Base-by-base conservation (phyloP, 2,888 invertebrate genomes). In the Allophyes oxyacanthae region DNA sequence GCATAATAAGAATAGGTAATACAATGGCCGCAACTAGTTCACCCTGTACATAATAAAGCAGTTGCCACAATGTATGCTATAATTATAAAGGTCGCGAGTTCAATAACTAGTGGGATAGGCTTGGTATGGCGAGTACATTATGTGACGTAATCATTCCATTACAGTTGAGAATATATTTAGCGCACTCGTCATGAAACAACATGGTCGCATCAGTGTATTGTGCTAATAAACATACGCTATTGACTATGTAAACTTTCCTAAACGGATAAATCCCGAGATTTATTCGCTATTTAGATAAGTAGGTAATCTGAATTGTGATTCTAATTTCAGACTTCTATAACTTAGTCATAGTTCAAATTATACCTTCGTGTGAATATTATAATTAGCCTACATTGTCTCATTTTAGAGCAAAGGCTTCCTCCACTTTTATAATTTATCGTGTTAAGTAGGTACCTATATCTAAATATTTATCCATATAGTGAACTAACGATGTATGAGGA, bases 111-210 rank as follows among this genome's bases (percentile, higher is more conserved):
- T 81, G 82, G 81, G 83, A 81, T 82, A 80, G 83, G 84, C 82
- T 79, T 78, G 62, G 62, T 52, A 51, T 60, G 42, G 76, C 58
- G 46, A 66, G 62, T 53, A 54, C 72, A 81, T 77, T 66, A 63
- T 68, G 78, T 89, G 87, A 80, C 87, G 86, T 84, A 84, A 90
- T 83, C 80, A 61, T 78, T 73, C 75, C 78, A 81, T 82, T 84
- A 82, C 76, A 78, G 58, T 59, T 44, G 41, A 53, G 59, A 64
- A 57, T 68, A 72, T 61, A 61, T 75, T 75, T 64, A 72, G 75
- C 60, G 28, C 37, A 64, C 54, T 56, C 64, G 75, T 72, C 64
- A 72, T 44, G 13, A 48, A 37, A 49, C 32, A 41, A 64, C 38
- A 57, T 45, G 30, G 46, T 72, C 43, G 42, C 67, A 66, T 66